Evolutionary conservation across 2,888 invertebrate species (phyloP).

Genomic region (Iphiclides podalirius): DNA sequence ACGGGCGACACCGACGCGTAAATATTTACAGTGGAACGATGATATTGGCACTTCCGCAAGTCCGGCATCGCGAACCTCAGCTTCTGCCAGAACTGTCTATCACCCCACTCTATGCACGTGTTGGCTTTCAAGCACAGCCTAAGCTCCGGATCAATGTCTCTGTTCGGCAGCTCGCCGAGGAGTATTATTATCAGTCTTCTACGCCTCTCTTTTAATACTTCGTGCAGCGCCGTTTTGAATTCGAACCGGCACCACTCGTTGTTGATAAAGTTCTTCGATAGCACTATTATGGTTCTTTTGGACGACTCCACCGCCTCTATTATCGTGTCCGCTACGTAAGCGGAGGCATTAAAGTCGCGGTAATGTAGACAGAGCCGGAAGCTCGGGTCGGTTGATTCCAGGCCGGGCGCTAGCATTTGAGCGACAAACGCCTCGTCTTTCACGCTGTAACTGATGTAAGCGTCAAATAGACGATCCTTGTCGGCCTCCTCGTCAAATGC

Average conservation of each 20-base stretch:
- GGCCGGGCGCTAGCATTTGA: conserved; percentile 91
- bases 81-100: conserved; percentile 98
- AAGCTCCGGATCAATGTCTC: conserved; percentile 94
- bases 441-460: conserved; percentile 96
- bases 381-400: conserved; percentile 89
- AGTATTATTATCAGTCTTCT: conserved; percentile 94
- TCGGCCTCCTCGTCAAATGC: conserved; percentile 90
- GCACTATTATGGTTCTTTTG: conserved; percentile 91
- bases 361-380: conserved; percentile 95
- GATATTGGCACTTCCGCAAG: conserved; percentile 83
- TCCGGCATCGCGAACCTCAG: conserved; percentile 94
- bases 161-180: conserved; percentile 92
- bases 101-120: conserved; percentile 95
- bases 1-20: conserved; percentile 83
- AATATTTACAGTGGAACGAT: conserved; percentile 85
- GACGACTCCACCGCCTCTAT: conserved; percentile 95
- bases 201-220: conserved; percentile 91
- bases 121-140: conserved; percentile 93
- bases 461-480: conserved; percentile 94
- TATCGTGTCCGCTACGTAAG: conserved; percentile 95
- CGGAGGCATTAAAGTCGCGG: conserved; percentile 92
- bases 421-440: conserved; percentile 95
- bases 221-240: conserved; percentile 95
- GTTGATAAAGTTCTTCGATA: conserved; percentile 95
- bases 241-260: conserved; percentile 98